Evolutionary conservation across 2,888 invertebrate species (phyloP).

Genomic region (Chaitophorus viminalis): DNA sequence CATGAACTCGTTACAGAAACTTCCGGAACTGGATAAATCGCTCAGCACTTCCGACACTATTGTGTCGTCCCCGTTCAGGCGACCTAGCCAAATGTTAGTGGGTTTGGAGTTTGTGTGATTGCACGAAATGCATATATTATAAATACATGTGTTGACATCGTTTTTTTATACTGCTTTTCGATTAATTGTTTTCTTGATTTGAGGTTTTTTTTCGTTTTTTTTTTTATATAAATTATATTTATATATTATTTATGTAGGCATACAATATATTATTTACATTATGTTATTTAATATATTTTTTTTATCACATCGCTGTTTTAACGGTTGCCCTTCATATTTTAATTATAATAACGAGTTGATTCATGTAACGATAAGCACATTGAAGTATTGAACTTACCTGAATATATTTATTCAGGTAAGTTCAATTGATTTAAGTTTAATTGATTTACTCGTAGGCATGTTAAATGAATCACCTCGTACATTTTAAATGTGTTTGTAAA

Average conservation of each 20-base stretch:
- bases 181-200: not conserved
- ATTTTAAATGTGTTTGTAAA: not conserved
- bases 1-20: slow-evolving; percentile 48
- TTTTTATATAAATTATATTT: no score
- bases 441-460: no score
- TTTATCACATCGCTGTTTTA: not conserved
- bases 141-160: not conserved
- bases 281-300: not conserved
- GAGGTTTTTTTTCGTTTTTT: not conserved
- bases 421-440: no score
- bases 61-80: slow-evolving; percentile 56
- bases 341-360: not conserved
- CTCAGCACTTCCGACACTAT: slow-evolving; percentile 55
- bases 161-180: not conserved
- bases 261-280: not conserved
- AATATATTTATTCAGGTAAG: no score
- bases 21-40: slow-evolving; percentile 57
- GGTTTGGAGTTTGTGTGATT: not conserved
- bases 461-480: not conserved
- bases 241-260: not conserved
- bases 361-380: not conserved
- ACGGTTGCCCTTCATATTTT: not conserved
- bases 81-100: slow-evolving; percentile 58
- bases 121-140: not conserved
- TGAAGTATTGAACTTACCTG: no score